These are phyloP conservation scores for Malurus elegans DNA, from an alignment of 2,113 vertebrate species.

Conservation along the genomic window DNA sequence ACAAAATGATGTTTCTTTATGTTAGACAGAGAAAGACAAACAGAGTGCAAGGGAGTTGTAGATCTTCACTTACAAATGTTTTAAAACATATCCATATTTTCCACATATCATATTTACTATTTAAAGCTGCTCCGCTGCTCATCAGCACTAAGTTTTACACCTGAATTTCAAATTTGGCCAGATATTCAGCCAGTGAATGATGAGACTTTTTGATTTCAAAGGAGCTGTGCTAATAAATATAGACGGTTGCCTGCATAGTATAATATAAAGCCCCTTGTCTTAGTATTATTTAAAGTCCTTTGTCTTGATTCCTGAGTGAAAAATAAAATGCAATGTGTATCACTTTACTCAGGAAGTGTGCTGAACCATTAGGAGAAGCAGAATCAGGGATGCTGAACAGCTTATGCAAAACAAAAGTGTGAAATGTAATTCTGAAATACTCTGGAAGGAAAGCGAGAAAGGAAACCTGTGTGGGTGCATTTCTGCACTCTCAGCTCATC, in stretches of 20 bases:
- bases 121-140: not conserved
- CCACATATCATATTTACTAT: not conserved
- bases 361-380: not conserved
- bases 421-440: not conserved
- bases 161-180: not conserved
- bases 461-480: not conserved
- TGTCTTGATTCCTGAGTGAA: not conserved
- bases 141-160: not conserved
- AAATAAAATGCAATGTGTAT: not conserved
- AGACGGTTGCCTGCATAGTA: not conserved
- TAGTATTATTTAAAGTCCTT: not conserved
- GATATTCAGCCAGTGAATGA: not conserved
- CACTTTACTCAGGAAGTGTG: not conserved
- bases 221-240: not conserved
- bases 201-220: not conserved
- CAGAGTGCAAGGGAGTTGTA: not conserved
- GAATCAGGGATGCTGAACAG: not conserved
- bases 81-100: not conserved
- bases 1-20: not conserved
- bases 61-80: not conserved
- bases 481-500: not conserved
- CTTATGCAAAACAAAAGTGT: not conserved
- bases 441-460: not conserved
- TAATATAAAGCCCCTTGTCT: not conserved
- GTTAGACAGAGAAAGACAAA: not conserved